Evolutionary conservation across 1,140 invertebrate species (phyloP).

Genomic region (Drosophila nasuta): DNA sequence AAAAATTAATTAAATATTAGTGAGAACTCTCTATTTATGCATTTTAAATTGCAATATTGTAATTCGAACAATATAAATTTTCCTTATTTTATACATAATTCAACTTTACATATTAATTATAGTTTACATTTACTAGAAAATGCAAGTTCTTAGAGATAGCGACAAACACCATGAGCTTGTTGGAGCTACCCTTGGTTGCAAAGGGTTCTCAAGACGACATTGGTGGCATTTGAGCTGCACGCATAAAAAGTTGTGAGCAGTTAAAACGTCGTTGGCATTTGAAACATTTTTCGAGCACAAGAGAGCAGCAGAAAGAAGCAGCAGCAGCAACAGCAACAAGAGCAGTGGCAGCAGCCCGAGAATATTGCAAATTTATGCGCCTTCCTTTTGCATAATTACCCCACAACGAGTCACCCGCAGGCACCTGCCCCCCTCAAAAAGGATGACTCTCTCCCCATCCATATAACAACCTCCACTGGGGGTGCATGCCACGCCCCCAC

Average conservation of each 20-base stretch:
- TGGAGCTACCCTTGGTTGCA: not conserved
- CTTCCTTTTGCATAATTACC: slow-evolving; percentile 83
- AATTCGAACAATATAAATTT: no score
- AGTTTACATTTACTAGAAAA: no score
- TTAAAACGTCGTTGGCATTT: slow-evolving; percentile 82
- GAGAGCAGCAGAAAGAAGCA: slow-evolving; percentile 48
- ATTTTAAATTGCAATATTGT: no score
- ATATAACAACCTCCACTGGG: not conserved
- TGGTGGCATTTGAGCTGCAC: slow-evolving; percentile 50
- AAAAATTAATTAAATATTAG: no score
- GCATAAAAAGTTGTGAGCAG: slow-evolving; percentile 74
- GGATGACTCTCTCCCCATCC: slow-evolving; percentile 1
- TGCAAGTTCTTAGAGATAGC: not conserved
- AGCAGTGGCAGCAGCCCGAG: slow-evolving; percentile 61
- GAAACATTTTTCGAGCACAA: slow-evolving; percentile 50
- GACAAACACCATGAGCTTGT: not conserved
- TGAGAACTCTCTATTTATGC: no score
- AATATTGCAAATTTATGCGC: slow-evolving; percentile 83
- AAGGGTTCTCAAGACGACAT: slow-evolving; percentile 32
- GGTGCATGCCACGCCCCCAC: not conserved
- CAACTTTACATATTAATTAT: no score
- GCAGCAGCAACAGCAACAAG: slow-evolving; percentile 48
- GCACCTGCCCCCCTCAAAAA: slow-evolving; percentile 7
- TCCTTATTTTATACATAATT: no score
- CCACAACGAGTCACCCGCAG: slow-evolving; percentile 64